A percentile compares a stretch with the other conserved stretches of the same genome.
Evolutionary conservation across 2,113 vertebrate genomes (phyloP).

Genomic region (human (Homo sapiens)): GRCh38 chr1:18737001-18737500

Average conservation of each 20-base stretch:
- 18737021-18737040: fast-evolving
- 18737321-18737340: constrained; percentile 58
- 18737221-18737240: constrained; percentile 78
- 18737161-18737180: neutral
- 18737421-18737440: constrained; percentile 64
- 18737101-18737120: neutral
- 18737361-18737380: constrained; percentile 84
- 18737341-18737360: constrained; percentile 73
- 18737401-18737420: constrained; percentile 86
- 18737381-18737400: constrained; percentile 87
- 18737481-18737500: neutral
- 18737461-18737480: neutral
- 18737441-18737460: constrained; percentile 20
- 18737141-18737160: neutral
- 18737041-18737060: neutral
- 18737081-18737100: neutral
- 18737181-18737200: neutral
- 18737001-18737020: neutral
- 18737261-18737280: constrained; percentile 77
- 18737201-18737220: constrained; percentile 83
- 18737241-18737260: constrained; percentile 60
- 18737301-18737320: constrained; percentile 77
- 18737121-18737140: neutral
- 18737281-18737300: constrained; percentile 71
- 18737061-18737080: neutral